Evolutionary conservation across 2,797 vertebrate species (phyloP).

Genomic region (Chelmon rostratus): DNA sequence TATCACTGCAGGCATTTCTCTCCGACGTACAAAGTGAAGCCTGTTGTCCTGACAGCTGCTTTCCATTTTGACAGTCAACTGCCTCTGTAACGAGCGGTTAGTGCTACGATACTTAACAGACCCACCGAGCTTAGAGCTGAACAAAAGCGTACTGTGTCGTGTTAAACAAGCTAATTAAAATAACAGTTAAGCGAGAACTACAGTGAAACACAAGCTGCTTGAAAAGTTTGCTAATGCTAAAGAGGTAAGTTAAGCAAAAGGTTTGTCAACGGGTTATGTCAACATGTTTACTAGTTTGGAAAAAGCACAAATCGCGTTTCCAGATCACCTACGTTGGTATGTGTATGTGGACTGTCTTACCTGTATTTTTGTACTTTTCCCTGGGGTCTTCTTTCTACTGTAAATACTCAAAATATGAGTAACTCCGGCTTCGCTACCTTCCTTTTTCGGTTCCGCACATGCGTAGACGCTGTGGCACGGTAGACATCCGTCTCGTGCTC

Average conservation of each 20-base stretch:
- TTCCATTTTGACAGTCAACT: not conserved
- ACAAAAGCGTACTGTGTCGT: not conserved
- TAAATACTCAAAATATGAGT: not conserved
- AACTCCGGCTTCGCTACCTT: not conserved
- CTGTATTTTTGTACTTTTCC: not conserved
- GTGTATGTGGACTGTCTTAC: not conserved
- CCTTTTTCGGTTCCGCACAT: slow-evolving; percentile 9
- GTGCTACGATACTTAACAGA: not conserved
- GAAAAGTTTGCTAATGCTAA: slow-evolving; percentile 7
- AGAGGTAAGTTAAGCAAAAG: not conserved
- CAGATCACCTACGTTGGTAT: rapidly evolving
- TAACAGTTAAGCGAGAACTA: not conserved
- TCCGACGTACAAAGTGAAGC: not conserved
- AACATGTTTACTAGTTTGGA: not conserved
- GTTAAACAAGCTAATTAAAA: not conserved
- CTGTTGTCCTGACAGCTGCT: slow-evolving; percentile 40
- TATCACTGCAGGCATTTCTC: not conserved
- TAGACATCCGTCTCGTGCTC: not conserved
- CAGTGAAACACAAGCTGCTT: too few relatives aligned
- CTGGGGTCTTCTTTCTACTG: not conserved
- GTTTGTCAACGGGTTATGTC: not conserved
- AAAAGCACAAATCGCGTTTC: not conserved
- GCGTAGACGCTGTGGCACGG: slow-evolving; percentile 42
- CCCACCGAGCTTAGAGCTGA: not conserved
- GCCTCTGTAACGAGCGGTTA: rapidly evolving